Conservation (phyloP, 2,113 vertebrate genomes). For the Globicephala melas region DNA sequence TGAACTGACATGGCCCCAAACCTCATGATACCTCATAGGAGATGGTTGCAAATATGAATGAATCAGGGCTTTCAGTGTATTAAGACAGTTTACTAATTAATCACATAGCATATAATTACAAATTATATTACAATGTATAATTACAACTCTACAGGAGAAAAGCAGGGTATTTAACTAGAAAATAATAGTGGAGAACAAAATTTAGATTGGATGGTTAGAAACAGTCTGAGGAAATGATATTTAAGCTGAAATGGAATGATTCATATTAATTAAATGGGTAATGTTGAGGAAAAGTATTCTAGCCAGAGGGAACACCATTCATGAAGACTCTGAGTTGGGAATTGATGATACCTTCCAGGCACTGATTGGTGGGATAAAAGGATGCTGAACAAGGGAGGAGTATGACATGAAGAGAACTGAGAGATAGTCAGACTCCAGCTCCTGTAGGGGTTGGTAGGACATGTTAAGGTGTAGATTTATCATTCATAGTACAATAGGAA, state of each 20-base stretch:
- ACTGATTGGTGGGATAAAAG: not conserved
- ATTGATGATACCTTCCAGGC: not conserved
- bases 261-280: not conserved
- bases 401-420: not conserved
- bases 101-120: not conserved
- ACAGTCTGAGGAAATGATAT: not conserved
- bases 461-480: not conserved
- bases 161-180: not conserved
- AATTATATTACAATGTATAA: slow-evolving; percentile 25
- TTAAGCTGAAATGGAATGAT: not conserved
- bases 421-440: not conserved
- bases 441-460: not conserved
- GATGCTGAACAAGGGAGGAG: not conserved
- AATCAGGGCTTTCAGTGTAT: not conserved
- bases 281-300: not conserved
- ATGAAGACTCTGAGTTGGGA: not conserved
- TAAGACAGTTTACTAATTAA: not conserved
- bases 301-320: not conserved
- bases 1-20: not conserved
- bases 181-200: not conserved
- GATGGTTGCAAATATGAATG: not conserved
- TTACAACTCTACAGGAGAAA: not conserved
- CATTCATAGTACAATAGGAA: not conserved
- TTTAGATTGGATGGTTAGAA: not conserved
- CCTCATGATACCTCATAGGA: not conserved